Conservation (phyloP, 2,113 vertebrate genomes). For the Polypterus senegalus region DNA sequence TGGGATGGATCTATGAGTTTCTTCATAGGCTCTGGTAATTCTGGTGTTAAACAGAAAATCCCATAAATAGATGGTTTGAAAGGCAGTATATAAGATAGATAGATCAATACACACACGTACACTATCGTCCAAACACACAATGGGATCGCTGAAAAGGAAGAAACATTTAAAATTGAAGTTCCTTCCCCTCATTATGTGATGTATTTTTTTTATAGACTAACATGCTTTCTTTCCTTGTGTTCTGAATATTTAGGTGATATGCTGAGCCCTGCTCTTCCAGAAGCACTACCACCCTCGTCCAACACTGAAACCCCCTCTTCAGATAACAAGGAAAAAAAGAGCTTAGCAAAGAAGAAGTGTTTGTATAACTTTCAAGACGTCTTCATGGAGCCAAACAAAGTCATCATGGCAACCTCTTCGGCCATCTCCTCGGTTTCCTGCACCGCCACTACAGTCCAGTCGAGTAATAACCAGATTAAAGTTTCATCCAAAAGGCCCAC, state of each 20-base stretch:
- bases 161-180: too few relatives aligned
- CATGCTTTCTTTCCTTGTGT: background rate
- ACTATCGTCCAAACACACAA: too few relatives aligned
- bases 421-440: conserved; percentile 86
- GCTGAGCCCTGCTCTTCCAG: conserved; percentile 64
- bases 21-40: too few relatives aligned
- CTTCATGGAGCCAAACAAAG: conserved; percentile 87
- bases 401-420: conserved; percentile 87
- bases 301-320: conserved; percentile 46
- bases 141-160: too few relatives aligned
- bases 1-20: too few relatives aligned
- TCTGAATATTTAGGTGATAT: conserved; percentile 56
- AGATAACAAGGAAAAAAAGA: conserved; percentile 82
- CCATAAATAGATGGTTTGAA: too few relatives aligned
- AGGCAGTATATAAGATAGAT: too few relatives aligned
- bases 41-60: too few relatives aligned
- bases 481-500: conserved; percentile 80
- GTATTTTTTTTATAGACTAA: background rate
- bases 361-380: conserved; percentile 96
- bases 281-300: conserved; percentile 64
- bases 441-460: conserved; percentile 91
- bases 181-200: too few relatives aligned
- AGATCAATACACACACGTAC: too few relatives aligned
- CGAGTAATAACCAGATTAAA: conserved; percentile 86
- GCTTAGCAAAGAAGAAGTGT: conserved; percentile 84